These are phyloP conservation scores for Spodoptera picta DNA, from an alignment of 2,888 invertebrate species.

Conservation along the genomic window DNA sequence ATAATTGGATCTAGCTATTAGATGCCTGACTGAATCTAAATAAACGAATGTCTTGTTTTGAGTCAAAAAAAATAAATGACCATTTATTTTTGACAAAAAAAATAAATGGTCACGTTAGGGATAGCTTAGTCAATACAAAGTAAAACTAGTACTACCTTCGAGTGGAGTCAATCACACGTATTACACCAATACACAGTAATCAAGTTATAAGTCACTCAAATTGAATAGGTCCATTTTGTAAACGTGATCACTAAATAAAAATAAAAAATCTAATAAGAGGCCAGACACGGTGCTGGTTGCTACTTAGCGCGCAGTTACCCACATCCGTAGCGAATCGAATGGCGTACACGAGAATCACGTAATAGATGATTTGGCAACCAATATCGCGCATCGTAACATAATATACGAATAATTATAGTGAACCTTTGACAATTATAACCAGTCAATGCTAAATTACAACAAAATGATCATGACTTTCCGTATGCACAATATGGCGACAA, in stretches of 20 bases:
- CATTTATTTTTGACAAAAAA: too few species aligned
- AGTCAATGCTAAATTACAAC: conserved; percentile 39
- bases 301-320: conserved; percentile 27
- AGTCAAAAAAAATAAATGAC: too few species aligned
- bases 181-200: too few species aligned
- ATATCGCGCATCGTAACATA: conserved; percentile 44
- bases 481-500: conserved; percentile 85
- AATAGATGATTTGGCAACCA: conserved; percentile 55
- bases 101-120: too few species aligned
- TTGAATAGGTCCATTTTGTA: background rate
- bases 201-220: too few species aligned
- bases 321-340: conserved; percentile 38
- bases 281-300: conserved; percentile 28
- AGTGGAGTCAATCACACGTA: too few species aligned
- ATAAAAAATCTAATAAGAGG: background rate
- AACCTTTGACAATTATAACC: conserved; percentile 41
- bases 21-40: too few species aligned
- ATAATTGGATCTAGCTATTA: too few species aligned
- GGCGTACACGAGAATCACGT: conserved; percentile 38
- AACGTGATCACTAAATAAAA: background rate
- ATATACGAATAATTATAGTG: conserved; percentile 45
- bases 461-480: conserved; percentile 66
- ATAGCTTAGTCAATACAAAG: too few species aligned
- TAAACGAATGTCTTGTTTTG: too few species aligned
- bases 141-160: too few species aligned